Evolutionary conservation across 2,113 vertebrate genomes (phyloP).

Genomic region (Spea bombifrons): DNA sequence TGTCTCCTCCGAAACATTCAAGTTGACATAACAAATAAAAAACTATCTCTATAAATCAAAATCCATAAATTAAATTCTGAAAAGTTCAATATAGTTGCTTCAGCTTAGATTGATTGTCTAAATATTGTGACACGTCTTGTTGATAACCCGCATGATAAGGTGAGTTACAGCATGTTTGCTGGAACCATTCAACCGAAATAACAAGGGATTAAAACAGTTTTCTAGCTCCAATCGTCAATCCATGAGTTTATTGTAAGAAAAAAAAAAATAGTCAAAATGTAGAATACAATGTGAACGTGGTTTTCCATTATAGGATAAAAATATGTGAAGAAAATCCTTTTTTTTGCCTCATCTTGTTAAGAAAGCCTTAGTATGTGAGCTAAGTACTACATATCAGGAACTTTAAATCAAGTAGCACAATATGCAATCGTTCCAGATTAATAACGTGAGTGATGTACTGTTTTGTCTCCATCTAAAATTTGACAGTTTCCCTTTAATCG

Average conservation of each 20-base stretch:
- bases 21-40: slow-evolving; percentile 29
- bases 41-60: not conserved
- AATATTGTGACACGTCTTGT: not conserved
- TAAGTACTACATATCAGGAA: no score
- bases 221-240: not conserved
- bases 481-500: no score
- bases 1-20: not conserved
- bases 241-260: not conserved
- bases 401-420: no score
- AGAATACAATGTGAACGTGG: not conserved
- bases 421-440: no score
- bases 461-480: no score
- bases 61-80: slow-evolving; percentile 11
- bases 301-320: not conserved
- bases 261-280: not conserved
- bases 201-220: slow-evolving; percentile 3
- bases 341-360: no score
- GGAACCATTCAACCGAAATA: not conserved
- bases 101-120: slow-evolving; percentile 1
- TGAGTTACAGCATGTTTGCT: slow-evolving; percentile 1
- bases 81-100: slow-evolving; percentile 11
- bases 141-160: slow-evolving; percentile 6
- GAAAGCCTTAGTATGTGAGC: no score
- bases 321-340: not conserved
- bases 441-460: no score